Percentiles rank a stretch among this genome's conserved stretches.
phyloP scores from a whole-genome alignment of 2,888 invertebrate genomes.

The Lordiphosa andalusiaca region DNA sequence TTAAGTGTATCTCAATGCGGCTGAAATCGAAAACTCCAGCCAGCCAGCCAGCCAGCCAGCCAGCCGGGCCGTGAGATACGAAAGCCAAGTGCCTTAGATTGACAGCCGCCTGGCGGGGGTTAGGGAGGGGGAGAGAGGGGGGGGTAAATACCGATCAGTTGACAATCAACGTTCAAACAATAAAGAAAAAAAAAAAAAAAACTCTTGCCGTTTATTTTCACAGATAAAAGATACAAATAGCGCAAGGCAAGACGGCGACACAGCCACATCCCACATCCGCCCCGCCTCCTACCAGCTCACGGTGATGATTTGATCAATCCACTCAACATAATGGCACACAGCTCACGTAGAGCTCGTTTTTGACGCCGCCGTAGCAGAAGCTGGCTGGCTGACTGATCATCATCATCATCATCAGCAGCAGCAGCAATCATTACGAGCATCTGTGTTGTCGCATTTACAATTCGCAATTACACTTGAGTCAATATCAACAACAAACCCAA shows the following conservation, averaged over 20 bases:
- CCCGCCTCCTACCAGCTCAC: background rate
- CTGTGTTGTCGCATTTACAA: conserved; percentile 75
- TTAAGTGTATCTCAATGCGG: conserved; percentile 68
- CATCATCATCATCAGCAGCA: conserved; percentile 6
- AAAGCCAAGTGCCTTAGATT: conserved; percentile 16
- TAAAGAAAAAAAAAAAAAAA: conserved; percentile 22
- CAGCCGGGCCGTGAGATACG: conserved; percentile 15
- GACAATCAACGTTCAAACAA: conserved; percentile 70
- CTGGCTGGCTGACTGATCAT: no score
- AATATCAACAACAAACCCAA: conserved; percentile 60
- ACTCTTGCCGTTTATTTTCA: conserved; percentile 37
- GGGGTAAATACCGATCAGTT: conserved; percentile 59
- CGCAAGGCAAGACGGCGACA: conserved; percentile 20
- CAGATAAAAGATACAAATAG: conserved; percentile 58
- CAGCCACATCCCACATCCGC: conserved; percentile 6
- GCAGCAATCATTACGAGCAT: conserved; percentile 58
- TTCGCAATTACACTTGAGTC: conserved; percentile 76
- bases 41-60: conserved; percentile 21
- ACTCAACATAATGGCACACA: background rate
- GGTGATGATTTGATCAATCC: conserved; percentile 8
- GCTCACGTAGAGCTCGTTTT: conserved; percentile 6
- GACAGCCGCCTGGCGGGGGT: conserved; percentile 16
- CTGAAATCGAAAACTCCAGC: conserved; percentile 61
- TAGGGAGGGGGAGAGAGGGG: conserved; percentile 1
- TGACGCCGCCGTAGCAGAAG: background rate